Conservation (phyloP, 2,113 vertebrate genomes). For the Leptobrachium leishanense region DNA sequence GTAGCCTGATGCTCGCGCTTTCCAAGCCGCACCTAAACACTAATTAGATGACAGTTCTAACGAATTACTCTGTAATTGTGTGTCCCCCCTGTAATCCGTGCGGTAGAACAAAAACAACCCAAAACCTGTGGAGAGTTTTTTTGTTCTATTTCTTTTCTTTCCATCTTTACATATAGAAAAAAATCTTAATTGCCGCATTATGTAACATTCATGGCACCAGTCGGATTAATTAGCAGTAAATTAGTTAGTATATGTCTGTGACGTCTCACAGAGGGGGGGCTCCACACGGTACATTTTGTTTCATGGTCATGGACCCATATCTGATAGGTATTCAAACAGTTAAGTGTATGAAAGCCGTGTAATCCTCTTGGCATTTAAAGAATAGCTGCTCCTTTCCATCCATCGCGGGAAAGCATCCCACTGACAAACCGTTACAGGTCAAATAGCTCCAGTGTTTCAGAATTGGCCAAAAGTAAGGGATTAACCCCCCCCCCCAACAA, state of each 20-base stretch:
- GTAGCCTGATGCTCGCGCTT: no score
- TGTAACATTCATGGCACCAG: neutral
- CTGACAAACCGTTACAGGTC: constrained; percentile 37
- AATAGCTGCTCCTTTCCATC: constrained; percentile 21
- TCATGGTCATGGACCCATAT: neutral
- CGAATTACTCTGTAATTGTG: no score
- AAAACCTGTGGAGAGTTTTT: no score
- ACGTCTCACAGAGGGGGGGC: neutral
- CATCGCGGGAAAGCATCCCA: neutral
- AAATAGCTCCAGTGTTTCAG: constrained; percentile 15
- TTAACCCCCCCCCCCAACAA: neutral
- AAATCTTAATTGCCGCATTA: no score
- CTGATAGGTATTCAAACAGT: constrained; percentile 1
- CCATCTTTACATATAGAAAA: no score
- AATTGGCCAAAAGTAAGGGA: constrained; percentile 23
- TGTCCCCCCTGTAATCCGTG: no score
- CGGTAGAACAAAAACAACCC: no score
- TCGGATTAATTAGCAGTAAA: neutral
- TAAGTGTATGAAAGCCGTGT: constrained; percentile 14
- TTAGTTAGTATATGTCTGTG: neutral
- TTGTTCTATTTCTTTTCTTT: no score
- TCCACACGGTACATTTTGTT: neutral
- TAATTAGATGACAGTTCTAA: no score
- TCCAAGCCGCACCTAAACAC: no score
- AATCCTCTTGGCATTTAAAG: constrained; percentile 22